phyloP scores from a whole-genome alignment of 2,113 vertebrate species.

The Vidua chalybeata region DNA sequence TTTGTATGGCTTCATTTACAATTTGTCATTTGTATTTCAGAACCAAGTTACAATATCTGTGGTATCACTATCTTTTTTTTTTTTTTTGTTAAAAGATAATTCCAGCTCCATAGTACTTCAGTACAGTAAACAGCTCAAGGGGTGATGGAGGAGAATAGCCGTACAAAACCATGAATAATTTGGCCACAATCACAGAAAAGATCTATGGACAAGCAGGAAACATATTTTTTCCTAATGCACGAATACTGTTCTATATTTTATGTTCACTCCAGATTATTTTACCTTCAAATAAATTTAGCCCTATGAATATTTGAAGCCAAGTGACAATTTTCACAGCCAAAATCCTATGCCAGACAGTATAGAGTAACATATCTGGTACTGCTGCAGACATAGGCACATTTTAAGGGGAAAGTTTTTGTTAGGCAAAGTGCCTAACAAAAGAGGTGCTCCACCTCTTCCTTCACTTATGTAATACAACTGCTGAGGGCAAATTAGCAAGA shows the following conservation, averaged over 20 bases:
- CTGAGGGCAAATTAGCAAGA: background rate
- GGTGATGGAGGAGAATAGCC: background rate
- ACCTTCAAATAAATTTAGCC: conserved; percentile 16
- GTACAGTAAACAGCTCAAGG: background rate
- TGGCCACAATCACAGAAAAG: background rate
- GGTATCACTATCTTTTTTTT: background rate
- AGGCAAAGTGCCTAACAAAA: no score
- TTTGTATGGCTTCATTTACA: background rate
- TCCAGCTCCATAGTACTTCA: background rate
- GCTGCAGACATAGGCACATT: background rate
- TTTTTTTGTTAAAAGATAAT: background rate
- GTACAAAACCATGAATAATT: background rate
- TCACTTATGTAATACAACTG: background rate
- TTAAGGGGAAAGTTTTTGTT: conserved; percentile 17
- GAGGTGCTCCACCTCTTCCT: background rate
- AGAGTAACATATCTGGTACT: background rate
- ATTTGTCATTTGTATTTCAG: background rate
- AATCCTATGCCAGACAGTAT: background rate
- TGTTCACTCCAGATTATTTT: background rate
- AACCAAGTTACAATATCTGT: background rate
- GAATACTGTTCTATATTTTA: background rate
- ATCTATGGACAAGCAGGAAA: background rate
- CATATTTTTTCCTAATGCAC: background rate
- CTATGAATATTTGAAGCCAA: conserved; percentile 37
- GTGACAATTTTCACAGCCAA: conserved; percentile 36